Base-by-base conservation (phyloP, 2,797 vertebrate genomes). In the Geotrypetes seraphini region DNA sequence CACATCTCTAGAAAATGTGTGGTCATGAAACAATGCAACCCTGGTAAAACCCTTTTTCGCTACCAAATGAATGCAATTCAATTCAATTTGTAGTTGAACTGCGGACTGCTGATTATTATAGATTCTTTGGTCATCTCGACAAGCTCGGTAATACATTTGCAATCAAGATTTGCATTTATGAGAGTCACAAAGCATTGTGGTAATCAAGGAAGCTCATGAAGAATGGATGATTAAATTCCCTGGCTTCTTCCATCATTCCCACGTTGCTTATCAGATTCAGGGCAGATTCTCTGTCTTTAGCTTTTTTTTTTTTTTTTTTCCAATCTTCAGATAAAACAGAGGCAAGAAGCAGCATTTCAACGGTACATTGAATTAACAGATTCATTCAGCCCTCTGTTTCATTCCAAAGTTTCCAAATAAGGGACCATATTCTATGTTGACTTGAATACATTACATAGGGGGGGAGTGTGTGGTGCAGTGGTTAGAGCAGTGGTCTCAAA, bases 1-100 rank as follows among this genome's bases (percentile, higher is more conserved):
- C 39, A 20, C 46, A 42, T 11, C 49, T 60, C 25, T 7, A 31
- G 10, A 6, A 17, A 28, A 18, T n/a, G 10, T 34, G 25, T 31
- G 28, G 3, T 19, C 40, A 50, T 1, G 6, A 12, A 9, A 45
- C 3, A 12, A n/a, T 13, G 16, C 7, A 32, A 16, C 9, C 11
- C n/a, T 14, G 16, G 22, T 14, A 12, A 23, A n/a, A 4, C 4
- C 23, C 12, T 3, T n/a, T 5, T 26, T 7, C 12, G n/a, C 10
- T 8, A 25, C 21, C 10, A 28, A 19, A 16, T 42, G 4, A 7
- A 10, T 11, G 8, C 0, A 2, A 22, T 16, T 38, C 28, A 24
- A 22, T 24, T 24, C 22, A 21, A 27, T 19, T 36, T 22, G 29
- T 50, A 48, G 27, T 7, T 7, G n/a, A 48, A 11, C 22, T 22